Evolutionary conservation across 30 jellyfish, hydroid and myxozoan species (phyloP), one percentile per base, ranked within the genome.

Genomic region (Chironex yamaguchii): DNA sequence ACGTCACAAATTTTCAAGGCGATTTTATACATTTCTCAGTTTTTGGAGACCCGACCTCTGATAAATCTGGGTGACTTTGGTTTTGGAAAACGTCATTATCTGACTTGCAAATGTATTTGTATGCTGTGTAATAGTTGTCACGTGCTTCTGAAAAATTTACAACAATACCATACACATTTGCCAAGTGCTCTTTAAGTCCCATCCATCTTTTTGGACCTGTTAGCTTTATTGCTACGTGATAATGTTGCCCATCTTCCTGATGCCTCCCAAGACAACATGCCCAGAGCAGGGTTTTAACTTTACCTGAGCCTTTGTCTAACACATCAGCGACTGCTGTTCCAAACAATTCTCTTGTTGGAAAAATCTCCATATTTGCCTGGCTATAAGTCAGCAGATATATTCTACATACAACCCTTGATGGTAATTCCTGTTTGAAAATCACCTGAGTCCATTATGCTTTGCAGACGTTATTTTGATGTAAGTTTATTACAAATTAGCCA

Each of bases 41-140:
- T 52, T 76, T 76, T 17, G 86, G 88, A 67, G 87, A 76, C 52
- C 62, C 85, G 28, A 52, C 27, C 36, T 49, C 86, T 23, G 48
- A 26, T 4, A 76, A 58, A 64, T 76, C 34, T 20, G 88, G 86
- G 53, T 76, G 88, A n/a, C 34, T 84, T 17, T 24, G 17, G 1
- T 84, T 76, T 25, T 76, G 66, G 13, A 20, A 52, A 33, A 76
- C 87, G 28, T 20, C 27, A 17, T 23, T 28, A 17, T 76, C 66
- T 17, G 29, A 21, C 52, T 52, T 76, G 2, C 0, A 20, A 3
- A 75, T 34, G 32, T 75, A 75, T 27, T 34, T 49, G 62, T 75
- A 75, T 13, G 88, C 88, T 0, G 84, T 25, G 67, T 23, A 23
- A 66, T 76, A 76, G 21, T 64, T 58, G 30, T 36, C 67, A 29